phyloP scores from a whole-genome alignment of 2,888 invertebrate genomes.

The Stictocephala bisonia region DNA sequence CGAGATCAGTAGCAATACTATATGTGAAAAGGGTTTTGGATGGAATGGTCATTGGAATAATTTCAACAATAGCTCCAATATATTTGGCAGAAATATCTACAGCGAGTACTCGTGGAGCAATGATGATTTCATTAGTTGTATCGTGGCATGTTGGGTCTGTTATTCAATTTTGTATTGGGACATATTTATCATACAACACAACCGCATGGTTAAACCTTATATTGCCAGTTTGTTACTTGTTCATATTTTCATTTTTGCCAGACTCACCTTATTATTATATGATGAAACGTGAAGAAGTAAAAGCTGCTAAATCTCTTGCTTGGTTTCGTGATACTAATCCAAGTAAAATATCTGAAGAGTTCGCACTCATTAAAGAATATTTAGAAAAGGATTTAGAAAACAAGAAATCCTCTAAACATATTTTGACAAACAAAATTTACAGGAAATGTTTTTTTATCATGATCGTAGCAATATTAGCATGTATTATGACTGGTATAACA shows the following conservation, averaged over 20 bases:
- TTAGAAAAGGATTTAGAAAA: slow-evolving; percentile 69
- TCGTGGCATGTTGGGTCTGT: slow-evolving; percentile 21
- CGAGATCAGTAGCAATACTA: slow-evolving; percentile 21
- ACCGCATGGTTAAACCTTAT: slow-evolving; percentile 8
- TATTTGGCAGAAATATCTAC: slow-evolving; percentile 56
- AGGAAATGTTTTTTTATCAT: slow-evolving; percentile 65
- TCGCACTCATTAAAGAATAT: slow-evolving; percentile 62
- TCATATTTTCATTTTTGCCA: slow-evolving; percentile 68
- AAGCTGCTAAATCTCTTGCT: slow-evolving; percentile 63
- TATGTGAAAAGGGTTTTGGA: slow-evolving; percentile 20
- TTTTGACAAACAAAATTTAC: slow-evolving; percentile 68
- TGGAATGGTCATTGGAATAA: slow-evolving; percentile 49
- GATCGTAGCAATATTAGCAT: slow-evolving; percentile 23
- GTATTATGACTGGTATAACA: slow-evolving; percentile 43
- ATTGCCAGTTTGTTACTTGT: slow-evolving; percentile 63
- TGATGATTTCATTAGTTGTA: slow-evolving; percentile 6
- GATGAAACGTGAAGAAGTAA: slow-evolving; percentile 66
- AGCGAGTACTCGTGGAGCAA: slow-evolving; percentile 33
- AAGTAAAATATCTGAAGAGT: slow-evolving; percentile 27
- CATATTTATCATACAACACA: slow-evolving; percentile 17
- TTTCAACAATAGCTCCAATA: slow-evolving; percentile 56
- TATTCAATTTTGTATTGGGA: slow-evolving; percentile 13
- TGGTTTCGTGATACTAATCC: slow-evolving; percentile 49
- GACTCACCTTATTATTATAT: slow-evolving; percentile 73
- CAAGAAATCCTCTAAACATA: slow-evolving; percentile 67